phyloP scores from a whole-genome alignment of 2,113 vertebrate species.

The Gopherus evgoodei region DNA sequence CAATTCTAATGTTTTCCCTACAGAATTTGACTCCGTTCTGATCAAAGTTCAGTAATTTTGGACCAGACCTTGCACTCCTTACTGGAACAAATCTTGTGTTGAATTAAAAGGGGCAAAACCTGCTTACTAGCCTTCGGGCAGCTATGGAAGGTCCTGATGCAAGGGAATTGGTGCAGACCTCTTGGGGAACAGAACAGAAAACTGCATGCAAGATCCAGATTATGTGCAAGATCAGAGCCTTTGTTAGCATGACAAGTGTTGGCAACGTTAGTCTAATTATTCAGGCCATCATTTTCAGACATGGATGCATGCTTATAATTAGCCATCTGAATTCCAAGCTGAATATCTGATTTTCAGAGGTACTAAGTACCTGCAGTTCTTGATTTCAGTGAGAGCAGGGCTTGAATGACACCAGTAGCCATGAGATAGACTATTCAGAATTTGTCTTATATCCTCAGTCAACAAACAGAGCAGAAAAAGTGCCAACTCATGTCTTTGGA shows the following conservation, averaged over 20 bases:
- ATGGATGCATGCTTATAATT: background rate
- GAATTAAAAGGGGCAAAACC: background rate
- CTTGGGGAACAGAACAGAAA: background rate
- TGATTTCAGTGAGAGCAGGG: background rate
- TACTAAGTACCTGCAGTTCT: too few relatives aligned
- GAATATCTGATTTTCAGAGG: background rate
- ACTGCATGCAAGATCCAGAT: background rate
- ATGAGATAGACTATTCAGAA: background rate
- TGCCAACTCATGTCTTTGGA: background rate
- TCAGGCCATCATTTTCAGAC: background rate
- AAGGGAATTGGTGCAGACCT: background rate
- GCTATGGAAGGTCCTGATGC: accelerated
- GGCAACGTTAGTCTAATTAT: background rate
- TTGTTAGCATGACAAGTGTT: background rate
- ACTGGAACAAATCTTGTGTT: background rate
- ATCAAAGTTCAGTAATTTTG: background rate
- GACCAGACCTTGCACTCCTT: background rate
- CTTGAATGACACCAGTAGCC: too few relatives aligned
- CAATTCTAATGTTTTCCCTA: background rate
- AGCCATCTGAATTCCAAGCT: too few relatives aligned
- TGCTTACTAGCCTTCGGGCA: background rate
- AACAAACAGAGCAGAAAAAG: background rate
- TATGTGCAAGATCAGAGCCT: background rate
- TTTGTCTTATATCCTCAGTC: background rate
- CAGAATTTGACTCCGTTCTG: background rate